Evolutionary conservation across 2,888 invertebrate species (phyloP), one percentile per base, ranked within the genome.

Genomic region (Bugulina stolonifera): DNA sequence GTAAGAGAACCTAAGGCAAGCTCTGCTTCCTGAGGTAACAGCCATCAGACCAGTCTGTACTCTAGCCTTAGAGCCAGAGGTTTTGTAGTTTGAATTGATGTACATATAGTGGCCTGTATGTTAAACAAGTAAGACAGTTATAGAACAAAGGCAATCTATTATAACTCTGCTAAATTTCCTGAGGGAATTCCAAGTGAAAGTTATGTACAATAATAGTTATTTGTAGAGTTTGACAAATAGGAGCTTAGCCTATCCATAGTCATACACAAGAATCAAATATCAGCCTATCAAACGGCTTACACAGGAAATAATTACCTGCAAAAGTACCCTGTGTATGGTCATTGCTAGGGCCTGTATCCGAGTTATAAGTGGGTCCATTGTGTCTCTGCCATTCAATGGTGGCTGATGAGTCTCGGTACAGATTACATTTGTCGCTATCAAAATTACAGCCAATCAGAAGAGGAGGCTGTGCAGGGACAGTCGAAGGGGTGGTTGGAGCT

Each of bases 101-200:
- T 64, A 64, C 64, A 64, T 64, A 27, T 64, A 64, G 64, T 64
- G 27, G n/a, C 64, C 64, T 64, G 32, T n/a, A 43, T 43, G 18
- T 43, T n/a, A n/a, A n/a, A n/a, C n/a, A n/a, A n/a, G n/a, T n/a
- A n/a, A n/a, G n/a, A n/a, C n/a, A n/a, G n/a, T n/a, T n/a, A n/a
- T n/a, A n/a, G n/a, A n/a, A n/a, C n/a, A n/a, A n/a, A n/a, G n/a
- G n/a, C n/a, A n/a, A n/a, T n/a, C n/a, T n/a, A n/a, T n/a, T n/a
- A n/a, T n/a, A n/a, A n/a, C n/a, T n/a, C n/a, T n/a, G n/a, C n/a
- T n/a, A n/a, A n/a, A n/a, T n/a, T n/a, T n/a, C n/a, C n/a, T n/a
- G n/a, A n/a, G n/a, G n/a, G n/a, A n/a, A n/a, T n/a, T n/a, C n/a
- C n/a, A n/a, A n/a, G n/a, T n/a, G n/a, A n/a, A n/a, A n/a, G n/a